Evolutionary conservation across 2,113 vertebrate genomes (phyloP).

Genomic region (Turnix velox): DNA sequence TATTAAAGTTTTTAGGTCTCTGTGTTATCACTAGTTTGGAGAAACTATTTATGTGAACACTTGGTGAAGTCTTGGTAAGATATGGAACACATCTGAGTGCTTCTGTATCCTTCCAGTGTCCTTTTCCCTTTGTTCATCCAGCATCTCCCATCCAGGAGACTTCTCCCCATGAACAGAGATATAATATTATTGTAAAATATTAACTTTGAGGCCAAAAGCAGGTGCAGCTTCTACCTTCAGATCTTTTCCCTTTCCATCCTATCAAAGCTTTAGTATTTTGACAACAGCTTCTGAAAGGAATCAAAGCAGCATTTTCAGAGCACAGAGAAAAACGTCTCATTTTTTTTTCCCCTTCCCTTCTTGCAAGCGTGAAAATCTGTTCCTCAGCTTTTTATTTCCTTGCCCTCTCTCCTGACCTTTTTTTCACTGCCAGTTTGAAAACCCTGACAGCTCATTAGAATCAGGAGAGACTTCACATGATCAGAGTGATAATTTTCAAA

Average conservation of each 20-base stretch:
- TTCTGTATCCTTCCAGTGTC: background rate
- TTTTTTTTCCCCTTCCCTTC: background rate
- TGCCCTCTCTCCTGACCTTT: background rate
- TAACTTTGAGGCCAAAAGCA: background rate
- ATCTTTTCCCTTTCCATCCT: background rate
- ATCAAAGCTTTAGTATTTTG: background rate
- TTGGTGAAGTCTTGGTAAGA: background rate
- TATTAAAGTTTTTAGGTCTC: background rate
- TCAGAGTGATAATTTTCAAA: slow-evolving; percentile 33
- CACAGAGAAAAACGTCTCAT: background rate
- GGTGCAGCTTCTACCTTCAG: background rate
- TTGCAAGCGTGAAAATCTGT: background rate
- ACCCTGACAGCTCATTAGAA: slow-evolving; percentile 24
- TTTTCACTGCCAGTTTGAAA: background rate
- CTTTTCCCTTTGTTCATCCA: background rate
- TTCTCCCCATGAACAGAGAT: background rate
- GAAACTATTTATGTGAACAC: background rate
- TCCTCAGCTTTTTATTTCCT: background rate
- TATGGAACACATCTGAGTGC: too few relatives aligned
- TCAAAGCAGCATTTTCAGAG: background rate
- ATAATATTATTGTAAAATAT: background rate
- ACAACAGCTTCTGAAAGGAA: background rate
- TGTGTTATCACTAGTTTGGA: rapidly evolving
- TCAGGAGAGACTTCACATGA: slow-evolving; percentile 24
- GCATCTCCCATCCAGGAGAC: background rate